Percentiles rank a stretch among this genome's conserved stretches.
These are phyloP conservation scores for Leptopterna dolabrata DNA, from an alignment of 2,888 invertebrate genomes.

Conservation along the genomic window DNA sequence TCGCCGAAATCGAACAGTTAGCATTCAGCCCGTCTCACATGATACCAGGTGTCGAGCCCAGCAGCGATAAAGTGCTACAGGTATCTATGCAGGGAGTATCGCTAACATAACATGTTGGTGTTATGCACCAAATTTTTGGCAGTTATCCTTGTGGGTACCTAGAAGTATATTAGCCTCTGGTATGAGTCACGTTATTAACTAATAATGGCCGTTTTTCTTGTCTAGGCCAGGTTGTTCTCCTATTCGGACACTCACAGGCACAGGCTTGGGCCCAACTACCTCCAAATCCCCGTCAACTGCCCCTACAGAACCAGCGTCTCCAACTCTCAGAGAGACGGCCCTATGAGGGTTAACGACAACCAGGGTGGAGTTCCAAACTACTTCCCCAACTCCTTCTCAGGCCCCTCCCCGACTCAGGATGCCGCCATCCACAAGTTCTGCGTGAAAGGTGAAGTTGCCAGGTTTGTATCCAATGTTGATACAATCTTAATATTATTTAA, in stretches of 20 bases:
- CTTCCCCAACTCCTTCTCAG: constrained; percentile 95
- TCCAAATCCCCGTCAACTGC: constrained; percentile 95
- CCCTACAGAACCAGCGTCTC: constrained; percentile 74
- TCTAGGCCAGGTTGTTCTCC: constrained; percentile 83
- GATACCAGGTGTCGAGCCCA: constrained; percentile 92
- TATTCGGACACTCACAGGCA: constrained; percentile 94
- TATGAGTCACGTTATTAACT: too few relatives aligned
- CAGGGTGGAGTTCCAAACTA: constrained; percentile 94
- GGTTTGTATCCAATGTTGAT: constrained; percentile 61
- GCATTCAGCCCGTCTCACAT: constrained; percentile 92
- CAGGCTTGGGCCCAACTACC: constrained; percentile 90
- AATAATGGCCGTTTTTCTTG: too few relatives aligned
- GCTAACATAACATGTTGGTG: too few relatives aligned
- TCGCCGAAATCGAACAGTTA: constrained; percentile 92
- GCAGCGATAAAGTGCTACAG: constrained; percentile 92
- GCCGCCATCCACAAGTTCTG: constrained; percentile 74
- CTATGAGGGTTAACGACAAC: constrained; percentile 78
- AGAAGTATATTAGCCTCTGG: too few relatives aligned
- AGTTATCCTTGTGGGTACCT: too few relatives aligned
- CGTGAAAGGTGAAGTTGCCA: constrained; percentile 80
- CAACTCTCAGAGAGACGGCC: constrained; percentile 93
- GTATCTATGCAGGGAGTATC: too few relatives aligned
- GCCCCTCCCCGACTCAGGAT: constrained; percentile 79
- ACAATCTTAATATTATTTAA: too few relatives aligned
- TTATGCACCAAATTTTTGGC: too few relatives aligned